A percentile compares a stretch with the other conserved stretches of the same genome.
Evolutionary conservation across 2,113 vertebrate species (phyloP).

Genomic region (Stercorarius parasiticus): DNA sequence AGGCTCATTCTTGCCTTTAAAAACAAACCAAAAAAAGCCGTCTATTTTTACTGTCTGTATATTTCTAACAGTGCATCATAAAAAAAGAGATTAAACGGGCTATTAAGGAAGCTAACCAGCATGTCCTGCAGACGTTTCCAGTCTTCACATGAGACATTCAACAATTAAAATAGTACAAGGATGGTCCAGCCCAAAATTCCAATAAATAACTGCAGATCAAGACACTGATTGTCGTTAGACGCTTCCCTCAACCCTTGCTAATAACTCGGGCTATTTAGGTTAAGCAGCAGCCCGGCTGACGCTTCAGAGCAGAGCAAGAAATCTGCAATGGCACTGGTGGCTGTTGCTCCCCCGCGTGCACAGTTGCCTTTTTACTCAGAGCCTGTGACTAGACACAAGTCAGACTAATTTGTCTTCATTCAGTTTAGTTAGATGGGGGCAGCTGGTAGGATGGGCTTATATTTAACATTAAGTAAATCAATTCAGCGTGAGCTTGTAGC

Average conservation of each 20-base stretch:
- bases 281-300: not conserved
- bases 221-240: not conserved
- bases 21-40: not conserved
- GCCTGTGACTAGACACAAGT: not conserved
- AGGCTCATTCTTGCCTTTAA: not conserved
- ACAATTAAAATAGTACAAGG: not conserved
- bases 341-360: not conserved
- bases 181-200: not conserved
- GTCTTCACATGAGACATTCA: not conserved
- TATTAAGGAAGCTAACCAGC: not conserved
- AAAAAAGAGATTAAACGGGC: not conserved
- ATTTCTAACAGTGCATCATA: not conserved
- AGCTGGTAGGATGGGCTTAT: not conserved
- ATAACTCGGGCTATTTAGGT: not conserved
- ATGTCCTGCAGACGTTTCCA: not conserved
- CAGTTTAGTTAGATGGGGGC: not conserved
- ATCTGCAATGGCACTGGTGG: not conserved
- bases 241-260: not conserved
- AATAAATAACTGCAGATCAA: not conserved
- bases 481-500: not conserved
- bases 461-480: slow-evolving; percentile 20
- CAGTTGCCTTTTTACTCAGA: not conserved
- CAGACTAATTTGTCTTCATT: slow-evolving; percentile 38
- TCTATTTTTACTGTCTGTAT: not conserved
- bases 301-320: not conserved